Base-by-base conservation (phyloP, 2,113 vertebrate genomes). In the Phasianus colchicus region DNA sequence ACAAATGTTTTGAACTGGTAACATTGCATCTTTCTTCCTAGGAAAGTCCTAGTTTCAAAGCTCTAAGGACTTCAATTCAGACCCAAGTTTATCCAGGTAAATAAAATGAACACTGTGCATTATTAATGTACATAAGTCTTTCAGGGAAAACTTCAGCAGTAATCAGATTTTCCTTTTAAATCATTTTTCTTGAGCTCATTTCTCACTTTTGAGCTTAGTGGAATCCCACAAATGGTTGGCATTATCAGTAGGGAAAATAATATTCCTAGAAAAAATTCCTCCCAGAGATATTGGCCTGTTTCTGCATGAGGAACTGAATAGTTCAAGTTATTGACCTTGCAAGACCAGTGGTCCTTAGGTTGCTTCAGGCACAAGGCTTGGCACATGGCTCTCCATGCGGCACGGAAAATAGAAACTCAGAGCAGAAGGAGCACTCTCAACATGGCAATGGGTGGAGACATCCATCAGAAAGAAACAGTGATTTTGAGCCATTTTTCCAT, bases 331-430 rank as follows among this genome's bases (percentile, higher is more conserved):
- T 4, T 67, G 17, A 3, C 4, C 21, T 82, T 76, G 43, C 30
- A 64, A 69, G 36, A 60, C 4, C 34, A 79, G 27, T 1, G 0
- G 0, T 52, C 32, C 20, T 55, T 69, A 21, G 10, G 36, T 58
- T 63, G 8, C 24, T 76, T 79, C 65, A 76, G 63, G 13, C 12
- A 42, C 19, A 50, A 50, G 8, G 9, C 4, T 77, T 0, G 0
- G 25, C 5, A 48, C 14, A 55, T 8, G 3, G 24, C 18, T 63
- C 10, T n/a, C 45, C 17, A 67, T 61, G 11, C 19, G 65, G 25
- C 13, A 58, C 15, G 15, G 48, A 76, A 72, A 72, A 87, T 9
- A 47, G 1, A 1, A 9, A 54, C 60, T 63, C 40, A 76, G 40
- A 66, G 54, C 4, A 20, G 12, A 20, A 58, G 78, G 18, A 89